Percentiles rank a stretch among this genome's conserved stretches.
These are phyloP conservation scores for Microctenopoma steveboyesi DNA, from an alignment of 2,797 vertebrate genomes.

Conservation along the genomic window DNA sequence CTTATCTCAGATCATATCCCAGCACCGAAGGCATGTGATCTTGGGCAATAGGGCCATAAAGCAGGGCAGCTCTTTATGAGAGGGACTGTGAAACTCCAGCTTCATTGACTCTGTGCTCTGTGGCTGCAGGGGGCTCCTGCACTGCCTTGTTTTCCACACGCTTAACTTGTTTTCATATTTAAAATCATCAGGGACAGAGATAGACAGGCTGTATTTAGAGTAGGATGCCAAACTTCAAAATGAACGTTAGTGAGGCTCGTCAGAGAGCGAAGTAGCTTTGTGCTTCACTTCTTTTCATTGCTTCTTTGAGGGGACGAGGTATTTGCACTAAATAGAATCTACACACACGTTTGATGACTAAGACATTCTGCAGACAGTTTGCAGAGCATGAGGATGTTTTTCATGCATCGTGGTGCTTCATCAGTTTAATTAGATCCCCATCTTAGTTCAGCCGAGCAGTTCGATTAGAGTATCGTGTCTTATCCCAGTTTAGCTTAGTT, in stretches of 20 bases:
- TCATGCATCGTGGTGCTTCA: no score
- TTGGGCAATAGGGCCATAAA: conserved; percentile 85
- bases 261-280: not conserved
- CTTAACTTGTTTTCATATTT: not conserved
- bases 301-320: not conserved
- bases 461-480: not conserved
- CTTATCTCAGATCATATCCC: conserved; percentile 85
- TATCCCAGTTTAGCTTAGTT: no score
- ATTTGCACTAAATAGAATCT: not conserved
- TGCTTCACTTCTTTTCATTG: not conserved
- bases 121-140: conserved; percentile 43
- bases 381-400: no score
- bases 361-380: no score
- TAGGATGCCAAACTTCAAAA: no score
- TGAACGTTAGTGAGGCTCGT: not conserved
- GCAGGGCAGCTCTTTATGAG: conserved; percentile 77
- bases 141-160: not conserved
- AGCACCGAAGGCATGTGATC: conserved; percentile 83
- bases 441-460: not conserved
- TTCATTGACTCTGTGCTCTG: conserved; percentile 31
- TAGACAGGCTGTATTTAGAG: no score
- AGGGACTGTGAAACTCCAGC: conserved; percentile 62
- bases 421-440: not conserved
- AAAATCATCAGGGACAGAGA: not conserved
- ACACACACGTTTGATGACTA: no score